A percentile compares a stretch with the other conserved stretches of the same genome.
Evolutionary conservation across 2,888 invertebrate genomes (phyloP).

Genomic region (Aspidapion aeneum): DNA sequence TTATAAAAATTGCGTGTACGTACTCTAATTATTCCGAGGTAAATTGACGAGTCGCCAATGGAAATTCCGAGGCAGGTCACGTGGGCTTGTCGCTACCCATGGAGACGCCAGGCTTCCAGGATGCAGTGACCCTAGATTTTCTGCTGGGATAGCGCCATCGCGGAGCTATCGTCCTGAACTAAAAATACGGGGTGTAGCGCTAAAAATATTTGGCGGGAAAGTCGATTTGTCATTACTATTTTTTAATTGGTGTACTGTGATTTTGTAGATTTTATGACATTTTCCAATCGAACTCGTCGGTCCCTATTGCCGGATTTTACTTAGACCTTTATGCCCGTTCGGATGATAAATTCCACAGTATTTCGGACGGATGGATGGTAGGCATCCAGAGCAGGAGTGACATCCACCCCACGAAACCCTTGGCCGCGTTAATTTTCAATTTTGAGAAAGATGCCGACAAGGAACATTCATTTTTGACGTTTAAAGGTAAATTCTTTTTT

Average conservation of each 20-base stretch:
- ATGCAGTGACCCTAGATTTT: too few species aligned
- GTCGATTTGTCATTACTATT: too few species aligned
- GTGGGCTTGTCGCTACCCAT: too few species aligned
- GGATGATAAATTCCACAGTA: conserved; percentile 59
- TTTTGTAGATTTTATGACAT: conserved; percentile 66
- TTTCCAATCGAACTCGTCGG: conserved; percentile 61
- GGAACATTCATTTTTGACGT: conserved; percentile 62
- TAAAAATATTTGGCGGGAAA: too few species aligned
- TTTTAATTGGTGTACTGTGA: background rate
- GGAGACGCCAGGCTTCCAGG: too few species aligned
- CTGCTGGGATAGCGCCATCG: too few species aligned
- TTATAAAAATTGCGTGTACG: too few species aligned
- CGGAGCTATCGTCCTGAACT: too few species aligned
- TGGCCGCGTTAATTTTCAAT: conserved; percentile 82
- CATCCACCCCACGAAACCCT: conserved; percentile 61
- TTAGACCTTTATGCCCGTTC: conserved; percentile 75
- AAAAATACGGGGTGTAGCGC: too few species aligned
- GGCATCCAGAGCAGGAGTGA: conserved; percentile 71
- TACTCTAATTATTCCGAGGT: too few species aligned
- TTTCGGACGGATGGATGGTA: conserved; percentile 73
- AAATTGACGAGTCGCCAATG: too few species aligned
- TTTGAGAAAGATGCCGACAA: conserved; percentile 63
- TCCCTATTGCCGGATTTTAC: conserved; percentile 78
- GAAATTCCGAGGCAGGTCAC: too few species aligned
- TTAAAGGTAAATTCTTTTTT: conserved; percentile 45